Conservation (phyloP, 1,140 invertebrate species). For the Drosophila sturtevanti region DNA sequence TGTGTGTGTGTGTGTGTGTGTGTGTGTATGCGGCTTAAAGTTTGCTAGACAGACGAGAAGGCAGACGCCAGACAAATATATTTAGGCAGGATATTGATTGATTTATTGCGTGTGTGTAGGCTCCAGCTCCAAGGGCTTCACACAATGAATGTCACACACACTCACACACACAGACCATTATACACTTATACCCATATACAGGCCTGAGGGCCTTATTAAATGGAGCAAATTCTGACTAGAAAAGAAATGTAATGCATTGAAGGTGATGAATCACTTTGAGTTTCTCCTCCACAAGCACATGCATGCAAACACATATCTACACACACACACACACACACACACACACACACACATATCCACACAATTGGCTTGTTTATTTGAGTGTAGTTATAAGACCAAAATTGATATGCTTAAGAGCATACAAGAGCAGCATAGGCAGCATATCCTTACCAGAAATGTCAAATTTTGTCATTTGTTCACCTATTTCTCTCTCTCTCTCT, state of each 20-base stretch:
- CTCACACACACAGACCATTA: background rate
- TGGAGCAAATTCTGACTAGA: conserved; percentile 4
- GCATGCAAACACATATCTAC: too few species aligned
- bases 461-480: background rate
- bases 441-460: background rate
- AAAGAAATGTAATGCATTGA: conserved; percentile 11
- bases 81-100: conserved; percentile 58
- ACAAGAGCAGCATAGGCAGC: background rate
- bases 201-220: conserved; percentile 19
- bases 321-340: too few species aligned
- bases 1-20: background rate
- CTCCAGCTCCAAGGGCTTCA: conserved; percentile 30
- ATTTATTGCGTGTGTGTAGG: conserved; percentile 52
- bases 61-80: conserved; percentile 35
- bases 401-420: conserved; percentile 5
- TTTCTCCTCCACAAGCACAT: too few species aligned
- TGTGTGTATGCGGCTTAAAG: background rate
- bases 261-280: conserved; percentile 12
- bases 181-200: conserved; percentile 5
- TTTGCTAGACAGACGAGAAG: conserved; percentile 16
- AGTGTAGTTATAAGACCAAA: background rate
- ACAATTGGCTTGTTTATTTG: conserved; percentile 6
- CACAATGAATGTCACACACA: conserved; percentile 52
- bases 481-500: background rate
- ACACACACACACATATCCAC: background rate